Percentiles rank a stretch among this genome's conserved stretches.
phyloP scores from a whole-genome alignment of 2,888 invertebrate species.

The Polietes domitor region DNA sequence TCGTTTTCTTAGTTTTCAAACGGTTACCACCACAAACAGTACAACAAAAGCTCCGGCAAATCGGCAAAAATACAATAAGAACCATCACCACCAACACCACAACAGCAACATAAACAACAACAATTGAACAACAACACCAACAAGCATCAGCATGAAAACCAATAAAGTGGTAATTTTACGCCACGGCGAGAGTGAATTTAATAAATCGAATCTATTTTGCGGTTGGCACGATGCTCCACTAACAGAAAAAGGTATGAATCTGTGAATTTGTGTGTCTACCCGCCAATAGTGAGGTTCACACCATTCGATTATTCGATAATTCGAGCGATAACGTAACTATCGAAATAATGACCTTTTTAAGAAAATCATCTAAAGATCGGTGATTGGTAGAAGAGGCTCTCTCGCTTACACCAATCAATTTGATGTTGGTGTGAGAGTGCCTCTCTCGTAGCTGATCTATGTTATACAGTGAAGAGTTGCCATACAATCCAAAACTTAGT shows the following conservation, averaged over 20 bases:
- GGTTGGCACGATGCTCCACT: slow-evolving; percentile 88
- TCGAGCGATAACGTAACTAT: background rate
- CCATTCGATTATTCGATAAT: background rate
- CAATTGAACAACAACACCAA: background rate
- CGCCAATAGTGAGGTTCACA: background rate
- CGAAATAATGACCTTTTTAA: background rate
- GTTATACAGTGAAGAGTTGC: background rate
- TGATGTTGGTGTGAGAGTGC: too few relatives aligned
- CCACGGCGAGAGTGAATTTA: slow-evolving; percentile 90
- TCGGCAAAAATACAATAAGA: background rate
- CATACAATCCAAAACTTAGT: background rate
- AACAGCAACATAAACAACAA: slow-evolving; percentile 39
- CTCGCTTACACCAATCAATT: too few relatives aligned
- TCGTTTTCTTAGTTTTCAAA: slow-evolving; percentile 56
- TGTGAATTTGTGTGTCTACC: too few relatives aligned
- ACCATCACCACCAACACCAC: too few relatives aligned
- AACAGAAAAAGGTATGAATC: slow-evolving; percentile 84
- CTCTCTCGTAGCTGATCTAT: too few relatives aligned
- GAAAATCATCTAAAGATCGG: background rate
- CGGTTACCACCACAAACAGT: slow-evolving; percentile 48
- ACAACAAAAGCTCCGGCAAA: slow-evolving; percentile 7
- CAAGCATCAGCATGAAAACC: slow-evolving; percentile 68
- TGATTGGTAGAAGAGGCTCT: too few relatives aligned
- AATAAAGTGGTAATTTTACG: slow-evolving; percentile 83
- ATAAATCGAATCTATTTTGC: slow-evolving; percentile 87